Percentiles rank a stretch among this genome's conserved stretches.
Conservation (phyloP, 64 coral and sea anemone genomes). For the Acropora tenuis region DNA sequence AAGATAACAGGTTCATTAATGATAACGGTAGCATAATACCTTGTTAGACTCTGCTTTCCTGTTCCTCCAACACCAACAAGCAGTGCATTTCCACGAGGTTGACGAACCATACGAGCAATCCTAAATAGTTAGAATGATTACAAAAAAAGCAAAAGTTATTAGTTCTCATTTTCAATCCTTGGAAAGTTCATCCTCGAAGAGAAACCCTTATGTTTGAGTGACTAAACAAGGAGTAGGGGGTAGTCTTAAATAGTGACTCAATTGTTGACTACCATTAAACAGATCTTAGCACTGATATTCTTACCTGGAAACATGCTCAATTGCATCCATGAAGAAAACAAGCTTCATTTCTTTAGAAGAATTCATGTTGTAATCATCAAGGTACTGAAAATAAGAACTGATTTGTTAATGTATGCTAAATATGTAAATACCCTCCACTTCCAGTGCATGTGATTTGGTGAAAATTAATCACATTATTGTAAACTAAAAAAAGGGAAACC, state of each 20-base stretch:
- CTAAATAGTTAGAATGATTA: conserved; percentile 7
- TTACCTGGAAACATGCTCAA: conserved; percentile 95
- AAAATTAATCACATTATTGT: too few relatives aligned
- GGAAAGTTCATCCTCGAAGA: too few relatives aligned
- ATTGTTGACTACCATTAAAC: background rate
- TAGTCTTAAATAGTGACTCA: too few relatives aligned
- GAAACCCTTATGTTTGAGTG: too few relatives aligned
- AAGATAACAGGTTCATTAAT: background rate
- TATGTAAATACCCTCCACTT: too few relatives aligned
- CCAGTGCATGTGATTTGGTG: too few relatives aligned
- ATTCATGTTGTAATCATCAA: conserved; percentile 99
- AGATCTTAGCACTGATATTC: background rate
- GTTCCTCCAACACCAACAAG: conserved; percentile 98
- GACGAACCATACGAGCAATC: conserved; percentile 99
- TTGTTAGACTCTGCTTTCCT: conserved; percentile 96
- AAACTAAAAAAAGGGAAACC: too few relatives aligned
- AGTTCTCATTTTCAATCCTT: too few relatives aligned
- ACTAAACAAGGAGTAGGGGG: too few relatives aligned
- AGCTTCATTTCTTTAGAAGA: conserved; percentile 99
- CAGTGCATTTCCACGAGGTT: conserved; percentile 93
- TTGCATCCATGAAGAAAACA: conserved; percentile 99
- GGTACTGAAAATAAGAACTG: conserved; percentile 53
- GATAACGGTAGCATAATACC: conserved; percentile 33
- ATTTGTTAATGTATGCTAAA: too few relatives aligned
- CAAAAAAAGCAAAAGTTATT: too few relatives aligned